phyloP scores from a whole-genome alignment of 2,797 vertebrate species.

The Masticophis lateralis region DNA sequence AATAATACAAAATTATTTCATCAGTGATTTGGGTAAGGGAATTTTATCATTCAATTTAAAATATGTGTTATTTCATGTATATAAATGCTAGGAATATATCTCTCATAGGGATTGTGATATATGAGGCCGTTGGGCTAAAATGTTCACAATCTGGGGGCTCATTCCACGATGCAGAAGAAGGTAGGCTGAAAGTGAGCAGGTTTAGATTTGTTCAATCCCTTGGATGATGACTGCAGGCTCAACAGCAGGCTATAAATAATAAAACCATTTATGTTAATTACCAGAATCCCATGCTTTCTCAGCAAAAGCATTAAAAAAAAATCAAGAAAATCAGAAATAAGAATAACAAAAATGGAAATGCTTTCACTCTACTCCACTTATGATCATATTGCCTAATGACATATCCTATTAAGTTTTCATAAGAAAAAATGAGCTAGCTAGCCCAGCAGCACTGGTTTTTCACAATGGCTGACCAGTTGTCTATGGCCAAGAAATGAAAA shows the following conservation, averaged over 20 bases:
- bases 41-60: slow-evolving; percentile 47
- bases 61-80: slow-evolving; percentile 8
- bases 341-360: neutral
- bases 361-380: neutral
- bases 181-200: neutral
- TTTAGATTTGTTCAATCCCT: neutral
- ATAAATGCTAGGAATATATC: slow-evolving; percentile 7
- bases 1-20: slow-evolving; percentile 10
- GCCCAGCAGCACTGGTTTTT: neutral
- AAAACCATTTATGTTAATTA: neutral
- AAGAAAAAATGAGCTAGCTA: neutral
- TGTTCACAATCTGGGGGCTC: neutral
- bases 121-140: neutral
- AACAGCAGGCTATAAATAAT: neutral
- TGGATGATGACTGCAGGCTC: neutral
- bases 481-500: neutral
- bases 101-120: neutral
- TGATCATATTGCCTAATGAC: neutral
- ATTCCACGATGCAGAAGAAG: neutral
- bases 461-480: neutral
- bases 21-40: slow-evolving; percentile 31
- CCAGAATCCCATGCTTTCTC: neutral
- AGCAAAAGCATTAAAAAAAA: neutral
- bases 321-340: neutral
- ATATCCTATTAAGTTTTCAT: neutral